A percentile compares a stretch with the other conserved stretches of the same genome.
phyloP scores from a whole-genome alignment of 2,888 invertebrate species.

The Mycalesis mineus region DNA sequence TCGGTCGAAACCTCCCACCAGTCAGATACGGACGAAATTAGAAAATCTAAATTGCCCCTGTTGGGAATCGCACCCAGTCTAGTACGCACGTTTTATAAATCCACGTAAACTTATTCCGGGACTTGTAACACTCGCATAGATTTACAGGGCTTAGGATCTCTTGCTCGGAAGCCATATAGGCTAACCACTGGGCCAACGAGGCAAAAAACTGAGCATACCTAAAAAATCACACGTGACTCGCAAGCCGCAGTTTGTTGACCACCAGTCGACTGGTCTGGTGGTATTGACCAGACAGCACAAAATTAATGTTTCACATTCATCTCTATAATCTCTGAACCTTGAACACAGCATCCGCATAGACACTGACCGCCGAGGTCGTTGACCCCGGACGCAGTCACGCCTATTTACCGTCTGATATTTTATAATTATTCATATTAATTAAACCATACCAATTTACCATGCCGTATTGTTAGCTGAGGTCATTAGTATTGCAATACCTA shows the following conservation, averaged over 20 bases:
- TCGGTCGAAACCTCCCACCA: no score
- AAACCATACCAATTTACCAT: neutral
- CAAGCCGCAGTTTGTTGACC: neutral
- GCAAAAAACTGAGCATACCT: no score
- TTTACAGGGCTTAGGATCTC: no score
- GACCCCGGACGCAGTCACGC: constrained; percentile 19
- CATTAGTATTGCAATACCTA: neutral
- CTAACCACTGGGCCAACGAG: no score
- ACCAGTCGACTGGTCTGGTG: neutral
- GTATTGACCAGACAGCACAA: neutral
- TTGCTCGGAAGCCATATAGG: no score
- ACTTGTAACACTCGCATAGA: no score
- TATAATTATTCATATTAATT: constrained; percentile 13
- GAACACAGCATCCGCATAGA: constrained; percentile 15
- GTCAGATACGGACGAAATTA: no score
- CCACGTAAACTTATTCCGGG: no score
- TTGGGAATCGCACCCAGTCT: no score
- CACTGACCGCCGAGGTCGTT: neutral
- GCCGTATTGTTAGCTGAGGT: constrained; percentile 1
- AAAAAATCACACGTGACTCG: no score
- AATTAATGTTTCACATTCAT: neutral
- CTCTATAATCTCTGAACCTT: constrained; percentile 11
- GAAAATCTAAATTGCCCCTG: no score
- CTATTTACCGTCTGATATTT: constrained; percentile 14
- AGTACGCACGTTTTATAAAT: no score